Evolutionary conservation across 2,888 invertebrate species (phyloP).

Genomic region (Hetaerina titia): DNA sequence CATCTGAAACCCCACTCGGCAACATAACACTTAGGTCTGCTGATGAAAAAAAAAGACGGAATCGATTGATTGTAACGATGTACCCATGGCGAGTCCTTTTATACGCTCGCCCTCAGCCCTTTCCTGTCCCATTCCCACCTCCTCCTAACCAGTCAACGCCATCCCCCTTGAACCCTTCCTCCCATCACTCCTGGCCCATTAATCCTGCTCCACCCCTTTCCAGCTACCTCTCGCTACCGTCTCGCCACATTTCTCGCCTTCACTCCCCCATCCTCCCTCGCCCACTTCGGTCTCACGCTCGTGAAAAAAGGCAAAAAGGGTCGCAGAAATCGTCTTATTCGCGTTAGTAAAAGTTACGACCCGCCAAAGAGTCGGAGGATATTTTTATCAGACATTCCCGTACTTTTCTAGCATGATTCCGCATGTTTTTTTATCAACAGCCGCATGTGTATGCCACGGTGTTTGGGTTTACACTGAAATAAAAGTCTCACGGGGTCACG

Average conservation of each 20-base stretch:
- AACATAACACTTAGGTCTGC: constrained; percentile 43
- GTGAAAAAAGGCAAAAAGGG: constrained; percentile 3
- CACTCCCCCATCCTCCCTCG: not conserved
- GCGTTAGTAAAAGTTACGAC: not conserved
- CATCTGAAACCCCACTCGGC: constrained; percentile 18
- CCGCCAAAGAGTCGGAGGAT: not conserved
- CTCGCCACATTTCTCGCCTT: constrained; percentile 8
- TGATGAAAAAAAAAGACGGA: not conserved
- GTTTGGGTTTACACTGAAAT: too few species aligned
- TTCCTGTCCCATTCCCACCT: not conserved
- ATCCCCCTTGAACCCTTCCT: not conserved
- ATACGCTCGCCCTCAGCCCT: not conserved
- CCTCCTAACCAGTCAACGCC: not conserved
- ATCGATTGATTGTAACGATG: constrained; percentile 62
- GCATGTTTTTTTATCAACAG: not conserved
- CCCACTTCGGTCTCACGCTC: not conserved
- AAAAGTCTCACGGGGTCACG: too few species aligned
- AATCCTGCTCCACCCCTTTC: not conserved
- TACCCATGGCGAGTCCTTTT: constrained; percentile 15
- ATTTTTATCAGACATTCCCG: not conserved
- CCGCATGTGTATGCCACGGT: too few species aligned
- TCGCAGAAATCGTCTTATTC: not conserved
- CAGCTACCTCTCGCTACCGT: not conserved
- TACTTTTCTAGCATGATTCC: not conserved
- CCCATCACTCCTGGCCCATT: not conserved